These are phyloP conservation scores for Chaetodon auriga DNA, from an alignment of 2,113 vertebrate species.

Conservation along the genomic window DNA sequence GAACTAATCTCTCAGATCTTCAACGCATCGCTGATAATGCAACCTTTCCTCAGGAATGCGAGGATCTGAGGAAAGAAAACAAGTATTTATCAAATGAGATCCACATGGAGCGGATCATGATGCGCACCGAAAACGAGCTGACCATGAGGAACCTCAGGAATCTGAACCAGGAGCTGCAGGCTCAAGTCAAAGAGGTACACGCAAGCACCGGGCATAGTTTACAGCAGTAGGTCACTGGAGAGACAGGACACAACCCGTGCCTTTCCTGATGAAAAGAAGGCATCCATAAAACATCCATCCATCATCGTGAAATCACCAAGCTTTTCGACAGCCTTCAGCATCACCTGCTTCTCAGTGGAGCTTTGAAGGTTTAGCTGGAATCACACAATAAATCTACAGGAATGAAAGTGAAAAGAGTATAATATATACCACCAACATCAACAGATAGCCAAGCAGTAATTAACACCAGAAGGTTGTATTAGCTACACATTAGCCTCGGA, in stretches of 20 bases:
- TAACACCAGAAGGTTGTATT: too few species aligned
- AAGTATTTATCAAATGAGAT: slow-evolving; percentile 85
- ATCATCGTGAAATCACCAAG: neutral
- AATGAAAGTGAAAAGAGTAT: too few species aligned
- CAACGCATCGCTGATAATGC: neutral
- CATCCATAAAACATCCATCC: neutral
- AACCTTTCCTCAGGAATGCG: slow-evolving; percentile 82
- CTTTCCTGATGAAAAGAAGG: neutral
- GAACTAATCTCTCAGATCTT: neutral
- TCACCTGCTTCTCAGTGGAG: too few species aligned
- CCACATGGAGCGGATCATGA: slow-evolving; percentile 85
- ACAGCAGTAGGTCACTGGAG: neutral
- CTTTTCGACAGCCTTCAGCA: neutral
- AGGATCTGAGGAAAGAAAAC: slow-evolving; percentile 87
- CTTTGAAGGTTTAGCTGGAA: too few species aligned
- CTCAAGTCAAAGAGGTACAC: slow-evolving; percentile 84
- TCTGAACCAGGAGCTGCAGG: slow-evolving; percentile 86
- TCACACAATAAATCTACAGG: too few species aligned
- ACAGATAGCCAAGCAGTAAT: too few species aligned
- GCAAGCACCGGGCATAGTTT: neutral
- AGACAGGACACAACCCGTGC: neutral
- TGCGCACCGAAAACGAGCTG: slow-evolving; percentile 86
- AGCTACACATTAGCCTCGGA: too few species aligned
- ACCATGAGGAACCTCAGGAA: slow-evolving; percentile 86
- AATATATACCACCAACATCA: too few species aligned